Evolutionary conservation across 2,888 invertebrate genomes (phyloP).

Genomic region (Bembecia ichneumoniformis): DNA sequence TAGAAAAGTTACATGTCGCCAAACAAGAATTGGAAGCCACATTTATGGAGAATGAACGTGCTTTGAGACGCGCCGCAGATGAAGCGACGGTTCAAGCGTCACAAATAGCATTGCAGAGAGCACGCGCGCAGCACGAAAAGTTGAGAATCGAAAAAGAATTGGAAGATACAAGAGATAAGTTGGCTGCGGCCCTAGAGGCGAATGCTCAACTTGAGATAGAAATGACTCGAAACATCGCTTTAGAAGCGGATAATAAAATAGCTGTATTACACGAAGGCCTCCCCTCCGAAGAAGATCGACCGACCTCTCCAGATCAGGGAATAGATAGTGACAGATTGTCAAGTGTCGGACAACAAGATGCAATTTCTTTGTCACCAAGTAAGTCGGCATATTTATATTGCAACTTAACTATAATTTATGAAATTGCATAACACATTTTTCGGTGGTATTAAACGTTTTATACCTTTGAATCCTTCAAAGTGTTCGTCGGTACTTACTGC

Average conservation of each 20-base stretch:
- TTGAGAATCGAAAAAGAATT: slow-evolving; percentile 76
- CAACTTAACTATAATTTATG: too few species aligned
- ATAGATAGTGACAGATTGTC: slow-evolving; percentile 86
- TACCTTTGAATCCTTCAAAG: too few species aligned
- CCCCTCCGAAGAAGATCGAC: slow-evolving; percentile 52
- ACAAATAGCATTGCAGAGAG: slow-evolving; percentile 80
- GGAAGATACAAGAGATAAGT: slow-evolving; percentile 67
- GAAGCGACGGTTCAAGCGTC: slow-evolving; percentile 81
- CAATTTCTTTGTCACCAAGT: slow-evolving; percentile 56
- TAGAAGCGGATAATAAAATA: slow-evolving; percentile 39
- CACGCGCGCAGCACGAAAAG: slow-evolving; percentile 80
- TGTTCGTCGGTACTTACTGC: too few species aligned
- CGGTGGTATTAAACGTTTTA: too few species aligned
- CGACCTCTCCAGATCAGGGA: slow-evolving; percentile 88
- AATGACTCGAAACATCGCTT: slow-evolving; percentile 50
- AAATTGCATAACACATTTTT: too few species aligned
- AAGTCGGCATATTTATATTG: slow-evolving; percentile 22
- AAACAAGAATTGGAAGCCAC: slow-evolving; percentile 52
- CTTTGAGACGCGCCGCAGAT: slow-evolving; percentile 78
- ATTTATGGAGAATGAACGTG: slow-evolving; percentile 65
- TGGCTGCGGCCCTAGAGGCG: slow-evolving; percentile 36
- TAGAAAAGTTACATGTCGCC: slow-evolving; percentile 43
- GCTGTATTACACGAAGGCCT: slow-evolving; percentile 34
- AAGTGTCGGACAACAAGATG: slow-evolving; percentile 74
- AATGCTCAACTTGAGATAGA: slow-evolving; percentile 58